These are phyloP conservation scores for Mormoops blainvillei DNA, from an alignment of 2,113 vertebrate species.

Conservation along the genomic window DNA sequence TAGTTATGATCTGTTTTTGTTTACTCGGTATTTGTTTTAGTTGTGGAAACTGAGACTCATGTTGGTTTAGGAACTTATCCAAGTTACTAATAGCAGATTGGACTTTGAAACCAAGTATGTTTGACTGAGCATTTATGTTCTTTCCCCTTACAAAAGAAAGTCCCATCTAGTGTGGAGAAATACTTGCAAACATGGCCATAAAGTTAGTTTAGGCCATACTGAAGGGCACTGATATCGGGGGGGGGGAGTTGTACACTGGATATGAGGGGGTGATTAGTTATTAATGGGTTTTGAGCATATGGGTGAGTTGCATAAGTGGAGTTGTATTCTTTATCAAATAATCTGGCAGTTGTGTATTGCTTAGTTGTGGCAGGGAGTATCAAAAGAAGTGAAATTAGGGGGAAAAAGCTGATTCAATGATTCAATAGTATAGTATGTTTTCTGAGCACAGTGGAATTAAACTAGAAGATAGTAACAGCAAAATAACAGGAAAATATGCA, in stretches of 20 bases:
- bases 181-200: neutral
- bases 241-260: neutral
- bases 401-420: conserved; percentile 19
- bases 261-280: neutral
- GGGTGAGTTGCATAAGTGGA: neutral
- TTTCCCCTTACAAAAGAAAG: neutral
- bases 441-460: neutral
- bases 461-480: neutral
- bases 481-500: neutral
- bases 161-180: neutral
- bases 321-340: neutral
- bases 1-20: neutral
- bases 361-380: neutral
- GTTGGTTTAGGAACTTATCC: neutral
- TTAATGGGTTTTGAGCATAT: neutral
- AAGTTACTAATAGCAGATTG: neutral
- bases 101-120: conserved; percentile 6
- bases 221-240: neutral
- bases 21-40: neutral
- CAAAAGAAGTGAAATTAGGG: neutral
- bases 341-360: neutral
- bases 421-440: neutral
- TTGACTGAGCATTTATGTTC: neutral
- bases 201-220: neutral
- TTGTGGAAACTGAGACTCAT: neutral